Percentiles rank a stretch among this genome's conserved stretches.
phyloP scores from a whole-genome alignment of 2,888 invertebrate genomes.

The Sphaerophoria rueppellii region DNA sequence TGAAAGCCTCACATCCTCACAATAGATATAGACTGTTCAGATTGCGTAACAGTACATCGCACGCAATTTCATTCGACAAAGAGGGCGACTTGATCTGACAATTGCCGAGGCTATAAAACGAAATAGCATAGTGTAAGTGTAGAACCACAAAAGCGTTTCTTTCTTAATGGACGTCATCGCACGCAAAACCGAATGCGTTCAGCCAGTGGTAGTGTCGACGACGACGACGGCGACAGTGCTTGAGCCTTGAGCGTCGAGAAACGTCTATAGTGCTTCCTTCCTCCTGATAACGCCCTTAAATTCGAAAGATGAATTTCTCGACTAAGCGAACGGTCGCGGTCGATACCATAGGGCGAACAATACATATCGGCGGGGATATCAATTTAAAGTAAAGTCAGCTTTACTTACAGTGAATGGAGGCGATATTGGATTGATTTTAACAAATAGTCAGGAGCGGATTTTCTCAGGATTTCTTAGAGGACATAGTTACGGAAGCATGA shows the following conservation, averaged over 20 bases:
- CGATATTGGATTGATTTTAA: constrained; percentile 13
- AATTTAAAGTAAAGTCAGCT: constrained; percentile 69
- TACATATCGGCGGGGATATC: constrained; percentile 45
- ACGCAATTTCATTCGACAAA: not conserved
- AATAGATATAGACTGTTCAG: constrained; percentile 30
- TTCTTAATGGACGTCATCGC: not conserved
- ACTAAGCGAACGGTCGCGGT: no score
- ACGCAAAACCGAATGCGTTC: constrained; percentile 38
- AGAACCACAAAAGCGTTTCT: constrained; percentile 4
- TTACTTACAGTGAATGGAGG: constrained; percentile 38
- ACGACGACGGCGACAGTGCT: no score
- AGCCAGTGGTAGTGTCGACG: not conserved
- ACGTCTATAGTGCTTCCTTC: constrained; percentile 55
- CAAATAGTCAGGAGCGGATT: constrained; percentile 17
- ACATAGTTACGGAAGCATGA: no score
- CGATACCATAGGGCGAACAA: constrained; percentile 3
- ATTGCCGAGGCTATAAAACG: constrained; percentile 63
- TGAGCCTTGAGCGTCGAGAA: constrained; percentile 16
- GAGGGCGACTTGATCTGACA: constrained; percentile 26
- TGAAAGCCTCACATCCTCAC: constrained; percentile 30
- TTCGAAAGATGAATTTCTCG: not conserved
- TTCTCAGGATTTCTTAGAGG: not conserved
- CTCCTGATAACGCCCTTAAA: constrained; percentile 44
- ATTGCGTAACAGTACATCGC: constrained; percentile 65
- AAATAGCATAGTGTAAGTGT: constrained; percentile 42